Percentiles rank a stretch among this genome's conserved stretches.
Evolutionary conservation across 1,140 invertebrate species (phyloP).

Genomic region (Chionoecetes opilio): DNA sequence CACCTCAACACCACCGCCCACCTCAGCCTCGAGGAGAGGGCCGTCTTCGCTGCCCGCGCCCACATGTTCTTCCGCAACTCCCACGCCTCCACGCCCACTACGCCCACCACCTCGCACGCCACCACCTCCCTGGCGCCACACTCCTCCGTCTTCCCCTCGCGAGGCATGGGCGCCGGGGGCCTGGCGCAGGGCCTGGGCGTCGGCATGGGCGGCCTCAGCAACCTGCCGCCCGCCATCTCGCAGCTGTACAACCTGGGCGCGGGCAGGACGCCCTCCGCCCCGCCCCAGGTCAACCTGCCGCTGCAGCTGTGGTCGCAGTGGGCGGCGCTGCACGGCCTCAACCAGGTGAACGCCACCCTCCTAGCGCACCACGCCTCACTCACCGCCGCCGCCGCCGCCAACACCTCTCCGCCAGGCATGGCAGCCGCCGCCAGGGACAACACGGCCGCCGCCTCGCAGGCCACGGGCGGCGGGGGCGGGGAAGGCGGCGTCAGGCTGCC

Average conservation of each 20-base stretch:
- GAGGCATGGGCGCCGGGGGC: conserved; percentile 54
- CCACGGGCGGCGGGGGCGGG: conserved; percentile 42
- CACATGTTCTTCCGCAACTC: conserved; percentile 75
- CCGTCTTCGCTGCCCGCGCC: conserved; percentile 72
- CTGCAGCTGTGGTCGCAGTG: conserved; percentile 76
- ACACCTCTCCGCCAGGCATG: conserved; percentile 65
- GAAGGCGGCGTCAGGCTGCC: conserved; percentile 71
- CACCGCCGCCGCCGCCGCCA: conserved; percentile 67
- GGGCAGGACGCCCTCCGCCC: conserved; percentile 36
- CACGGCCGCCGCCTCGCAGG: conserved; percentile 38
- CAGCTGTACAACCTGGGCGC: conserved; percentile 66
- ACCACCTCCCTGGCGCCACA: conserved; percentile 67
- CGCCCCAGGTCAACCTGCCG: conserved; percentile 67
- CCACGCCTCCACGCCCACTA: conserved; percentile 73
- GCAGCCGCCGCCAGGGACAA: conserved; percentile 31
- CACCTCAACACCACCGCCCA: conserved; percentile 69
- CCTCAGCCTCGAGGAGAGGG: conserved; percentile 67
- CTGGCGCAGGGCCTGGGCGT: conserved; percentile 56
- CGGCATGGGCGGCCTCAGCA: conserved; percentile 54
- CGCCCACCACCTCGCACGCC: conserved; percentile 71
- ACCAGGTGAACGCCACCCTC: conserved; percentile 67
- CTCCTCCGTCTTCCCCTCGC: conserved; percentile 56
- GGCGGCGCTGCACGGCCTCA: conserved; percentile 73
- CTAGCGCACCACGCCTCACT: conserved; percentile 73
- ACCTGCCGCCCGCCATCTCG: conserved; percentile 65